Percentiles rank a stretch among this genome's conserved stretches.
Evolutionary conservation across 2,888 invertebrate species (phyloP).

Genomic region (Drosophila hamatofila): DNA sequence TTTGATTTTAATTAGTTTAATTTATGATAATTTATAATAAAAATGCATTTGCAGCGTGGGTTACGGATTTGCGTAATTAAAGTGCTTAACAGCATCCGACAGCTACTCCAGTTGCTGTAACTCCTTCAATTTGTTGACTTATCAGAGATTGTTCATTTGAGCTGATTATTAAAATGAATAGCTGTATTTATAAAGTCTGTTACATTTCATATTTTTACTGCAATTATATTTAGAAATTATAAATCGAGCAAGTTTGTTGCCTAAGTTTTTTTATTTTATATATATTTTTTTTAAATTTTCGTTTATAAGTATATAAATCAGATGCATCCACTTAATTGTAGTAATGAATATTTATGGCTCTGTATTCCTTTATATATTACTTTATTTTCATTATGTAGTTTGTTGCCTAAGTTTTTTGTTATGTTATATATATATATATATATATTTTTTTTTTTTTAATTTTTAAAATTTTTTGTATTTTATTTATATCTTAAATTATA

Average conservation of each 20-base stretch:
- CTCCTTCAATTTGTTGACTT: background rate
- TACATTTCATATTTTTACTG: background rate
- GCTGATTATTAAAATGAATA: background rate
- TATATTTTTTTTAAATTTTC: too few relatives aligned
- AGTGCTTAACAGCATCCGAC: conserved; percentile 26
- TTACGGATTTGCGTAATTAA: conserved; percentile 32
- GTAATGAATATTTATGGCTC: too few relatives aligned
- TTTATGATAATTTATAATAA: conserved; percentile 71
- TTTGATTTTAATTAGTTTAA: conserved; percentile 77
- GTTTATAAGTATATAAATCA: too few relatives aligned
- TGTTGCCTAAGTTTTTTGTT: too few relatives aligned
- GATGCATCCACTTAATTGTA: too few relatives aligned
- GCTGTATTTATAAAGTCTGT: background rate
- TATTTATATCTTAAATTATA: background rate
- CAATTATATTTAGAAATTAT: background rate
- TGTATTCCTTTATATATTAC: too few relatives aligned
- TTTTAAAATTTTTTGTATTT: too few relatives aligned
- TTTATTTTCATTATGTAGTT: too few relatives aligned
- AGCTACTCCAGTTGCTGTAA: background rate
- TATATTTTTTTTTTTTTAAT: background rate
- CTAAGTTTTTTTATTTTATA: too few relatives aligned
- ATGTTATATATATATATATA: too few relatives aligned
- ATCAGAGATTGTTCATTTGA: background rate
- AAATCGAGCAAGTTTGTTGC: conserved; percentile 63
- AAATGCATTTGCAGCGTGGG: conserved; percentile 41